Base-by-base conservation (phyloP, 2,888 invertebrate genomes). In the Meiosimyza decipiens region DNA sequence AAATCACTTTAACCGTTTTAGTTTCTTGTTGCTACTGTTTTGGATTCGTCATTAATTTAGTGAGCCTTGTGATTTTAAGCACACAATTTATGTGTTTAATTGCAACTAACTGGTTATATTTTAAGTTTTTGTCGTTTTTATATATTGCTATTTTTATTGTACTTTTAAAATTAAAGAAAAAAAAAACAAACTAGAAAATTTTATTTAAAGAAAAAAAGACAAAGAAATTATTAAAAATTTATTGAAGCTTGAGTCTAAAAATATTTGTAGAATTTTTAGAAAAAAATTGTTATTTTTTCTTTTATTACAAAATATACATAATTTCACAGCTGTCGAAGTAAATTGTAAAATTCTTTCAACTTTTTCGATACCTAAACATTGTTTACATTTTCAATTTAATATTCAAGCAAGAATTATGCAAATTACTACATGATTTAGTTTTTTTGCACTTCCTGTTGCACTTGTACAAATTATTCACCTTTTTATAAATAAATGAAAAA, bases 401-500 rank as follows among this genome's bases (percentile, higher is more conserved):
- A n/a, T 47, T 67, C 16, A 6, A 16, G 18, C 33, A 54, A 66
- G n/a, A 16, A 67, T n/a, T 52, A 55, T 28, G 63, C 63, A 64
- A 64, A 54, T 16, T 28, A 28, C n/a, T 55, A n/a, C 13, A 28
- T 55, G n/a, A 55, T 62, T 33, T 15, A 16, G 28, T 28, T 16
- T 47, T 16, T 18, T 52, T 47, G n/a, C n/a, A n/a, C n/a, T 55
- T 55, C 18, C 15, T 18, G 15, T 33, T 52, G 9, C 40, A 40
- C 40, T 40, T 40, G 40, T 40, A 40, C 40, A 40, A 68, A 68
- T 68, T 68, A 68, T 40, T 68, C 68, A 68, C 68, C 68, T 68
- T 59, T 68, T 68, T 28, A 22, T 13, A 47, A 59, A 65, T 52
- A 68, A 33, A 40, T 40, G 40, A 40, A 40, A 40, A 22, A n/a